Base-by-base conservation (phyloP, 2,113 vertebrate genomes). In the Notiomystis cincta region DNA sequence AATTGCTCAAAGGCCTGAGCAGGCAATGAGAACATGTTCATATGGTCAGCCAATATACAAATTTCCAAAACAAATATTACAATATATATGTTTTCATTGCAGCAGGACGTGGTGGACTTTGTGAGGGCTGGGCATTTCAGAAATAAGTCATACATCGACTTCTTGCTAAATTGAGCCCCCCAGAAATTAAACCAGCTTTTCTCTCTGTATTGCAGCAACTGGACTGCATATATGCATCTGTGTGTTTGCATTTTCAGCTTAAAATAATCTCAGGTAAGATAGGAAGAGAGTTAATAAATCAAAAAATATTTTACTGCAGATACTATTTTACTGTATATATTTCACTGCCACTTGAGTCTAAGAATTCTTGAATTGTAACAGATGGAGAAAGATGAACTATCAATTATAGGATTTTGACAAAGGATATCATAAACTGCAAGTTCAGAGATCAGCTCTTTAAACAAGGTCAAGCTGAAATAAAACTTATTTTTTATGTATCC, bases 21-120 rank as follows among this genome's bases (percentile, higher is more conserved):
- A 98, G 98, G 98, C 98, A 99, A 98, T 99, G 99, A 99, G 99
- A 99, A 99, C 98, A 97, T 98, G 98, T 98, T 99, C 99, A 99
- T 99, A 99, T 99, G 99, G 99, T 98, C 97, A 98, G 97, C 98
- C 95, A 88, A 80, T 97, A 96, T 97, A 98, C 96, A 92, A 64
- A 97, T 98, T 98, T 98, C 97, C 98, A 97, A 96, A 96, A 97
- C 97, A 98, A 98, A 98, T 98, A 97, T 97, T 94, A 97, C 97
- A 97, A 96, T 96, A 92, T 97, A 96, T 93, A 77, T 84, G 61
- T 97, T 98, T 97, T 95, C 27, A 20, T 92, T 91, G 96, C 91
- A 89, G 95, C 19, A 44, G 93, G 88, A 95, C 47, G 17, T 50
- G 35, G 70, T 86, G 86, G 65, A 69, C 86, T 95, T 96, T 89